Evolutionary conservation across 2,888 invertebrate species (phyloP), one percentile per base, ranked within the genome.

Genomic region (Sminthurides aquaticus): DNA sequence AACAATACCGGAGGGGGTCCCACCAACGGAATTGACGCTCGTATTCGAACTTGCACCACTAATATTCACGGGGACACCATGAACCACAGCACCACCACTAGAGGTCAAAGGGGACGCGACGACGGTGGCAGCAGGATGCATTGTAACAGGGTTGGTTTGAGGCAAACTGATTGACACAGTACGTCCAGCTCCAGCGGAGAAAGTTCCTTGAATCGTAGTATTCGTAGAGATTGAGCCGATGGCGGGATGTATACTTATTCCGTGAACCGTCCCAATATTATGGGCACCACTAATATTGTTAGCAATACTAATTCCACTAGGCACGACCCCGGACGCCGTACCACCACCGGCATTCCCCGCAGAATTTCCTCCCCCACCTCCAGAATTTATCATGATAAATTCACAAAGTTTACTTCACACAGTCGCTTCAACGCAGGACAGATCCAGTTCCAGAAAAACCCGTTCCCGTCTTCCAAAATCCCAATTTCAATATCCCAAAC

Each of bases 61-160:
- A 24, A 62, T 54, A 43, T 55, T 62, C 2, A 62, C 62, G 20
- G 62, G 43, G n/a, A n/a, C n/a, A n/a, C n/a, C n/a, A 20, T 43
- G 43, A 11, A 43, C 43, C 11, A 43, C 18, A 18, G 27, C 52
- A 52, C 54, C 27, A 29, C 48, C 49, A 52, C 52, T 52, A 11
- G 52, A 25, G 18, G 43, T 43, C 43, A 43, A 18, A 43, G 43
- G 43, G 8, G 8, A 18, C 15, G 49, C 27, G 3, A 27, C 58
- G 2, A 34, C 24, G 3, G 58, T 58, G 20, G 58, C 3, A 1
- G 52, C 24, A 25, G 60, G 18, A 60, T 60, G 60, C 11, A 60
- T 15, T 8, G 8, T 52, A 29, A 52, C 26, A 11, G 27, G 48
- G 24, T 59, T 43, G n/a, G 59, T n/a, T 2, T 22, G 25, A 18